Percentiles rank a stretch among this genome's conserved stretches.
These are phyloP conservation scores for Cryptoblepharus egeriae DNA, from an alignment of 2,797 vertebrate species.

Conservation along the genomic window DNA sequence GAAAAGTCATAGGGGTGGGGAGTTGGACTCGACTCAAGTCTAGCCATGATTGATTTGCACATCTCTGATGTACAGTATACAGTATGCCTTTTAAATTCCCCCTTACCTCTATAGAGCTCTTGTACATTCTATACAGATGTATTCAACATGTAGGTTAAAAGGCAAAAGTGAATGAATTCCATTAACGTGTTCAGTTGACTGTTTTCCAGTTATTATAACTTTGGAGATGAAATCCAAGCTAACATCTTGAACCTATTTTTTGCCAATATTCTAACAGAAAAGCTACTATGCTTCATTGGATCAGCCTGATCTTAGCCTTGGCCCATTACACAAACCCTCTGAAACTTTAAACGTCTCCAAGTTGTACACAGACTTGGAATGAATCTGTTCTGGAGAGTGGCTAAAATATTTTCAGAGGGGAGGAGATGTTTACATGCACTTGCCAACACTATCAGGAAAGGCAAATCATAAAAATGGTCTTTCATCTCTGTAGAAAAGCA, in stretches of 20 bases:
- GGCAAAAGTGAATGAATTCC: background rate
- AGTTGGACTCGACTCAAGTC: too few species aligned
- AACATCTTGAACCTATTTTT: background rate
- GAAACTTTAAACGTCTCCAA: background rate
- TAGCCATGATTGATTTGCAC: too few species aligned
- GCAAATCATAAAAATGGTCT: background rate
- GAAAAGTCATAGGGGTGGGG: too few species aligned
- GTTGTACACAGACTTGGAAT: background rate
- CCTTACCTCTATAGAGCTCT: background rate
- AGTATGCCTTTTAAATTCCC: too few species aligned
- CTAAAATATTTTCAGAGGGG: background rate
- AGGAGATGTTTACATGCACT: background rate
- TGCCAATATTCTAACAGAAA: background rate
- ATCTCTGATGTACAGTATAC: too few species aligned
- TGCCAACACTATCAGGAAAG: conserved; percentile 21
- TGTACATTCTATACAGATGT: background rate
- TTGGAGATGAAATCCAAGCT: background rate
- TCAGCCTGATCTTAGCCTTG: background rate
- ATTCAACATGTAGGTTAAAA: background rate
- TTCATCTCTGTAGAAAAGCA: conserved; percentile 5
- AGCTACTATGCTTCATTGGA: background rate
- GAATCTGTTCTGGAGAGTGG: background rate
- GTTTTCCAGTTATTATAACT: background rate
- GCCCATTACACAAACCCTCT: background rate
- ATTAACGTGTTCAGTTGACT: background rate